Conservation (phyloP, 2,797 vertebrate species). For the Hapalemur alaotrensis region DNA sequence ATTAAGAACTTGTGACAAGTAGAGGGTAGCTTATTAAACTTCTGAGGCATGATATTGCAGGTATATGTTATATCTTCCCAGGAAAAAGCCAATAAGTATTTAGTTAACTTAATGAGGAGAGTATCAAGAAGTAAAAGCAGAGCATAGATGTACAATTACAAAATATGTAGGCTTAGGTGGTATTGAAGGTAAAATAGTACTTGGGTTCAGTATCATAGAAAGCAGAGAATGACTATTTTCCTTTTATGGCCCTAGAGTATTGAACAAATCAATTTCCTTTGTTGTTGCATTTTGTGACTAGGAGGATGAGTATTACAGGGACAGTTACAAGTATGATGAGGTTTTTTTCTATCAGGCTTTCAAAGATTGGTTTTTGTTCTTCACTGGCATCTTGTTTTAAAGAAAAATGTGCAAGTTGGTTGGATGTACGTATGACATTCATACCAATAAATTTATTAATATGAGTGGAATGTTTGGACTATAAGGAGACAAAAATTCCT, state of each 20-base stretch:
- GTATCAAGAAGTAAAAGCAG: not conserved
- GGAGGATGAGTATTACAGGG: not conserved
- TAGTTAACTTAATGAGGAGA: not conserved
- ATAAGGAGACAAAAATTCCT: not conserved
- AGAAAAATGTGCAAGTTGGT: not conserved
- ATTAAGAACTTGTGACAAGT: not conserved
- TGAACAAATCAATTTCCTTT: not conserved
- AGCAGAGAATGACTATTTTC: not conserved
- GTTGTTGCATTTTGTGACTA: not conserved
- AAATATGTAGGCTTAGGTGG: not conserved
- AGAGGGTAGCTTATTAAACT: not conserved
- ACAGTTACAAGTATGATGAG: not conserved
- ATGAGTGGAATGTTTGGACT: not conserved
- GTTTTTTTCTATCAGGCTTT: not conserved
- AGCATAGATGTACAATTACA: not conserved
- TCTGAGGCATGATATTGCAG: not conserved
- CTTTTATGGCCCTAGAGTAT: not conserved
- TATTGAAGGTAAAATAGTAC: not conserved
- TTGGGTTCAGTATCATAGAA: not conserved
- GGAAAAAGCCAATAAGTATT: not conserved
- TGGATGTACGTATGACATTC: not conserved
- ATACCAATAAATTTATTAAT: not conserved
- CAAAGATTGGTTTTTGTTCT: not conserved
- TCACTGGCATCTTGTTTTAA: not conserved
- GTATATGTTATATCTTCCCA: not conserved